Base-by-base conservation (phyloP, 2,797 vertebrate genomes). In the Meriones psammophilus region DNA sequence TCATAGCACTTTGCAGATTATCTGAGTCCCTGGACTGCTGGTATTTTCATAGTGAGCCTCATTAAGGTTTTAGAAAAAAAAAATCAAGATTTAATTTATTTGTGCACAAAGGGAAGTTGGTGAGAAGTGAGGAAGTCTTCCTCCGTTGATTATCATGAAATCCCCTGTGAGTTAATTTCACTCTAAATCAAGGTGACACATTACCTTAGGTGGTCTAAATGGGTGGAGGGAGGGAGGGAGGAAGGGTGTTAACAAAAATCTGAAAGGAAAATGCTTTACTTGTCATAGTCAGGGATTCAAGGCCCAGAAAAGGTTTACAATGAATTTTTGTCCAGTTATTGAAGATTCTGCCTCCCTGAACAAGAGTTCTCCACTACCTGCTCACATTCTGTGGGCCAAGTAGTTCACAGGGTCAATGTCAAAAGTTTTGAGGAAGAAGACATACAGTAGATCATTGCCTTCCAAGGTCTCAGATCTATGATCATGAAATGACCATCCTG, bases 71-170 rank as follows among this genome's bases (percentile, higher is more conserved):
- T 94, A 12, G 42, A 6, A 8, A 8, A 14, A 39, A 71, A 86
- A 95, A 87, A 88, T 15, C 22, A 88, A 50, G 12, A 76, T 87
- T 90, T 85, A 15, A 88, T 83, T 94, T 69, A 74, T 74, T 92
- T 94, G 84, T 33, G 42, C 1, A 4, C 6, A 12, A 91, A 97
- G 60, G 60, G 28, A 80, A 9, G 39, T 91, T 85, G 56, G 36
- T 58, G 74, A 94, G 66, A 24, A 86, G 3, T 68, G 5, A 87
- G 30, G 33, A 60, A 83, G 64, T 36, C 42, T 83, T 86, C 74
- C 7, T n/a, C 17, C 58, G 76, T 36, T 83, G 0, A 50, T 20
- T 79, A 30, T n/a, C 42, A 15, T 5, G 66, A 93, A 93, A 90
- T 42, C 28, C 20, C 39, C 13, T n/a, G 13, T 74, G 81, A 88